These are phyloP conservation scores for Plectus sambesii DNA, from an alignment of 1,140 invertebrate species.

Conservation along the genomic window DNA sequence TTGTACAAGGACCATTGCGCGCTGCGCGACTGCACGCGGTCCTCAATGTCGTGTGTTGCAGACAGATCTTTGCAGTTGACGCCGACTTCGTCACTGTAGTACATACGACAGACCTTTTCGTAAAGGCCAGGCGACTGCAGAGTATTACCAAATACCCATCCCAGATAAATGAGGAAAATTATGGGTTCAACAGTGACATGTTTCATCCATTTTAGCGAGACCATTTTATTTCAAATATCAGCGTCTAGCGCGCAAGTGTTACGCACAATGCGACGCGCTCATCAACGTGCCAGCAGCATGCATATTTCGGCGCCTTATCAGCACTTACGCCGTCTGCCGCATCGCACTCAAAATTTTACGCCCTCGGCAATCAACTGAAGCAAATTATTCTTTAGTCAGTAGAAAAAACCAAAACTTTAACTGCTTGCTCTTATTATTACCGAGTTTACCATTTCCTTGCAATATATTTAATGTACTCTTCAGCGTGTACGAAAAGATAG, in stretches of 20 bases:
- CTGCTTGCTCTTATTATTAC: too few relatives aligned
- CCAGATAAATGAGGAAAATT: conserved; percentile 29
- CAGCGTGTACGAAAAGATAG: conserved; percentile 25
- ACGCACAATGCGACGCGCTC: not conserved
- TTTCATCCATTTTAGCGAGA: too few relatives aligned
- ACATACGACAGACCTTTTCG: conserved; percentile 23
- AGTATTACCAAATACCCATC: conserved; percentile 34
- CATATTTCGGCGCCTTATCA: conserved; percentile 24
- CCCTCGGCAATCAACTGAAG: conserved; percentile 28
- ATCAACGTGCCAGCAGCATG: conserved; percentile 5
- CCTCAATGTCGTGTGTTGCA: conserved; percentile 13
- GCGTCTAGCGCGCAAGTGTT: conserved; percentile 7
- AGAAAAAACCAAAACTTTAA: conserved; percentile 24
- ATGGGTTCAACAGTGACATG: conserved; percentile 24
- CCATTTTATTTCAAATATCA: too few relatives aligned
- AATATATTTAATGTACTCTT: too few relatives aligned
- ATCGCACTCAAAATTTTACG: conserved; percentile 25
- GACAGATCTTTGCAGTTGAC: conserved; percentile 21
- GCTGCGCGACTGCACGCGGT: conserved; percentile 18
- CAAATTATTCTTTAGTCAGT: too few relatives aligned
- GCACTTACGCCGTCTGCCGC: conserved; percentile 6
- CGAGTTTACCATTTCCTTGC: too few relatives aligned
- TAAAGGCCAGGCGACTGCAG: conserved; percentile 26
- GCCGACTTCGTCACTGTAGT: conserved; percentile 11
- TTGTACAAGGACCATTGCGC: conserved; percentile 29